Percentiles rank a stretch among this genome's conserved stretches.
Evolutionary conservation across 2,888 invertebrate genomes (phyloP).

Genomic region (Nomada ferruginata): DNA sequence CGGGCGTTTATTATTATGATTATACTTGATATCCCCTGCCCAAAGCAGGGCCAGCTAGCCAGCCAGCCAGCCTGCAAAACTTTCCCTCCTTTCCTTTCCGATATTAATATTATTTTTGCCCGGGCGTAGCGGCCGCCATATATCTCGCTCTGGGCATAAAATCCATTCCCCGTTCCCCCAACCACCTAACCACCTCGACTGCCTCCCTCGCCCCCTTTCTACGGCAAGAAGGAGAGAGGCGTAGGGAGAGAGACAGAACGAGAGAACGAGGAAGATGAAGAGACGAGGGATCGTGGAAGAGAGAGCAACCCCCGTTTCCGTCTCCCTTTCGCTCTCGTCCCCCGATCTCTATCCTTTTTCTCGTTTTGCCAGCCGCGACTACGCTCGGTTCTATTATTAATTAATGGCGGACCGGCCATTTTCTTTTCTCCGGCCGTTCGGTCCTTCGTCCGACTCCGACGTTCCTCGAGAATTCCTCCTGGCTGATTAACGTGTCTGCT

Average conservation of each 20-base stretch:
- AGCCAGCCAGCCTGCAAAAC: conserved; percentile 78
- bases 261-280: conserved; percentile 55
- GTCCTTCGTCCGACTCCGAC: conserved; percentile 64
- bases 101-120: conserved; percentile 84
- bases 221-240: conserved; percentile 40
- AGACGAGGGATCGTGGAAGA: conserved; percentile 53
- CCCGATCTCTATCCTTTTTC: conserved; percentile 50
- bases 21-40: conserved; percentile 84
- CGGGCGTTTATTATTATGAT: conserved; percentile 84
- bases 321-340: conserved; percentile 52
- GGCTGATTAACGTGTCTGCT: conserved; percentile 69
- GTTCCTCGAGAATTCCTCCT: conserved; percentile 55
- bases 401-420: conserved; percentile 82
- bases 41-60: conserved; percentile 82
- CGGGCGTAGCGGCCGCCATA: conserved; percentile 84
- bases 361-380: conserved; percentile 70
- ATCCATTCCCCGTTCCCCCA: conserved; percentile 82
- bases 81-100: conserved; percentile 84
- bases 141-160: conserved; percentile 84
- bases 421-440: conserved; percentile 72
- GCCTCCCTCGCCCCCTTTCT: conserved; percentile 73
- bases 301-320: conserved; percentile 60
- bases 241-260: conserved; percentile 43
- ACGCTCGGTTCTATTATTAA: conserved; percentile 80
- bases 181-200: conserved; percentile 73